Base-by-base conservation (phyloP, 1,140 invertebrate species). In the Brachionus calyciflorus region DNA sequence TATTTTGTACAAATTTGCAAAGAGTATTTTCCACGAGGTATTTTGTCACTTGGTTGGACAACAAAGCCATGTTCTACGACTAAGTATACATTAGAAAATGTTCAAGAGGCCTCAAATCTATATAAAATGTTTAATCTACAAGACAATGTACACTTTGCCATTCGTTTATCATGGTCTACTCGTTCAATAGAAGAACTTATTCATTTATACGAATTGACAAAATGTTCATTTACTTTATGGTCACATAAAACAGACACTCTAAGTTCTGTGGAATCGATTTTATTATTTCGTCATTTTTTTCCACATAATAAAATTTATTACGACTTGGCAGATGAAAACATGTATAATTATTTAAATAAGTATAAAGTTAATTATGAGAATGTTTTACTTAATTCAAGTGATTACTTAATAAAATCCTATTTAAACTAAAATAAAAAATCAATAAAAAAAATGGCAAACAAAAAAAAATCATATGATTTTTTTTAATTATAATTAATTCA, bases 11-110 rank as follows among this genome's bases (percentile, higher is more conserved):
- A 53, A 17, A 40, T 21, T 24, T 49, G 30, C 12, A 37, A 14
- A 10, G 17, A n/a, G 12, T n/a, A 51, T 9, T 73, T 26, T 17
- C 69, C 69, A 3, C 33, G 19, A 6, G 44, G 46, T 14, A n/a
- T 41, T 2, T 19, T 73, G 2, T 76, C 73, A 28, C 10, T 76
- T n/a, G 73, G 73, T 10, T 76, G 73, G 73, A 76, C 73, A 41
- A 76, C 51, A 10, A 57, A 12, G 17, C 21, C 40, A 2, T 49
- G 30, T n/a, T 51, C 44, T 0, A 33, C 24, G 12, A 12, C 46
- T 21, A 17, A 10, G 9, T 73, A 73, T 24, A 19, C 26, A 17
- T 51, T 44, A 21, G 12, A 55, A 19, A 55, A 73, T 33, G 33
- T 73, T 17, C 19, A 30, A 10, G 17, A 49, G 30, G 69, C 69